Conservation (phyloP, 2,888 invertebrate genomes). For the Pristionchus fissidentatus region DNA sequence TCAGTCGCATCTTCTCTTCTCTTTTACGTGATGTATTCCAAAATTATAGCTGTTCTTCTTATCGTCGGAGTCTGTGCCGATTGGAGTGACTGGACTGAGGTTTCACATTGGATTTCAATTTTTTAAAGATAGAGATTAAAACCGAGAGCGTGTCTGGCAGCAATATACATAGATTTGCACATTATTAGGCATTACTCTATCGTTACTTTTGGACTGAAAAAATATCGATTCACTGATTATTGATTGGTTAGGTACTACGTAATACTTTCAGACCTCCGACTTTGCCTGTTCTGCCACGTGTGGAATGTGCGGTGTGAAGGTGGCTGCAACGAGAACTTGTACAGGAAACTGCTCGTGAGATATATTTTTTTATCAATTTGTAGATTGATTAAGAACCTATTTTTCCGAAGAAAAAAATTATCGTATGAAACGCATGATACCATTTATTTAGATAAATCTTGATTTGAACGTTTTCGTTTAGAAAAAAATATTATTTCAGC, state of each 20-base stretch:
- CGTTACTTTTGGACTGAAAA: too few species aligned
- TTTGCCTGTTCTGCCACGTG: not conserved
- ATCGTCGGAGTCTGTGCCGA: not conserved
- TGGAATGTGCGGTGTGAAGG: not conserved
- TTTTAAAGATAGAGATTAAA: not conserved
- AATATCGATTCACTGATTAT: too few species aligned
- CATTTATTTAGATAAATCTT: not conserved
- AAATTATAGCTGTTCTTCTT: not conserved
- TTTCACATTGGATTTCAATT: not conserved
- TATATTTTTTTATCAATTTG: too few species aligned
- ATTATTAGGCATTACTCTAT: too few species aligned
- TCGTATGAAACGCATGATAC: too few species aligned
- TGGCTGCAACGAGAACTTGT: not conserved
- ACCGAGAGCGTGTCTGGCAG: too few species aligned
- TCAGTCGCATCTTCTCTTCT: not conserved
- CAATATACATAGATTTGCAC: not conserved
- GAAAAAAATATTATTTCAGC: too few species aligned
- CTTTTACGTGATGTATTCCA: not conserved
- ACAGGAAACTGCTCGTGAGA: not conserved
- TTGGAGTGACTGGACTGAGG: conserved; percentile 1
- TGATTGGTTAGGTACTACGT: not conserved
- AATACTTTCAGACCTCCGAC: not conserved
- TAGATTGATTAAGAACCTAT: too few species aligned
- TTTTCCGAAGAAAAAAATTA: too few species aligned
- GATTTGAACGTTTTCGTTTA: not conserved